Conservation (phyloP, 2,797 vertebrate genomes). For the Antennarius maculatus region DNA sequence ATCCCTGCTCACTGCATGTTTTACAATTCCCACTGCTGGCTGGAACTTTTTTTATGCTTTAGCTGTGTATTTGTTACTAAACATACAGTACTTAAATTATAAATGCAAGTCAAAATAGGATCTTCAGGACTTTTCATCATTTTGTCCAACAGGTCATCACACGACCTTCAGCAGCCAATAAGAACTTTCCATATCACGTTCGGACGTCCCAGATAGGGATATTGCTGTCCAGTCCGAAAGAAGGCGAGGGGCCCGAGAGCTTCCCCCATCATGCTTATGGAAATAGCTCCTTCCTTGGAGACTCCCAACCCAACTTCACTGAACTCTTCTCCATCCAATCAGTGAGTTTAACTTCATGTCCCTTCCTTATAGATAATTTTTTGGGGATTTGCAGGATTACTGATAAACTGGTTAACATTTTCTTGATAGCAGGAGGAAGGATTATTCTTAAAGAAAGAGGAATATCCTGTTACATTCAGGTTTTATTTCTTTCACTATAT, state of each 20-base stretch:
- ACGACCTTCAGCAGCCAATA: constrained; percentile 93
- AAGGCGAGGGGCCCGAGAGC: constrained; percentile 77
- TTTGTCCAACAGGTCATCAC: constrained; percentile 85
- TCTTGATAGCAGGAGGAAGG: too few relatives aligned
- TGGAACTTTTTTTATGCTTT: neutral
- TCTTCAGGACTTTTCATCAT: neutral
- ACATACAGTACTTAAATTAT: neutral
- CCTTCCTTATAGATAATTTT: too few relatives aligned
- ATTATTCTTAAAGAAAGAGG: too few relatives aligned
- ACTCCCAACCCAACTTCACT: constrained; percentile 93
- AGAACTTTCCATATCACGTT: constrained; percentile 95
- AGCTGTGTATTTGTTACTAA: neutral
- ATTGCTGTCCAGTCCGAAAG: constrained; percentile 83
- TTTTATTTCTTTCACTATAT: too few relatives aligned
- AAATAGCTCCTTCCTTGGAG: constrained; percentile 90
- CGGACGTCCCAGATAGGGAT: constrained; percentile 93
- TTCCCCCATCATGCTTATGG: constrained; percentile 93
- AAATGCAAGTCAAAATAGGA: neutral
- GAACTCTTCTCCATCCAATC: constrained; percentile 93
- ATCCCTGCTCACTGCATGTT: constrained; percentile 23
- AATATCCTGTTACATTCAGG: too few relatives aligned
- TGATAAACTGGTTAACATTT: too few relatives aligned
- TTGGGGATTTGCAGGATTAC: neutral
- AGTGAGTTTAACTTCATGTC: constrained; percentile 64
- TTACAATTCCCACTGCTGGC: constrained; percentile 11